Evolutionary conservation across 2,113 vertebrate species (phyloP).

Genomic region (Colossoma macropomum): DNA sequence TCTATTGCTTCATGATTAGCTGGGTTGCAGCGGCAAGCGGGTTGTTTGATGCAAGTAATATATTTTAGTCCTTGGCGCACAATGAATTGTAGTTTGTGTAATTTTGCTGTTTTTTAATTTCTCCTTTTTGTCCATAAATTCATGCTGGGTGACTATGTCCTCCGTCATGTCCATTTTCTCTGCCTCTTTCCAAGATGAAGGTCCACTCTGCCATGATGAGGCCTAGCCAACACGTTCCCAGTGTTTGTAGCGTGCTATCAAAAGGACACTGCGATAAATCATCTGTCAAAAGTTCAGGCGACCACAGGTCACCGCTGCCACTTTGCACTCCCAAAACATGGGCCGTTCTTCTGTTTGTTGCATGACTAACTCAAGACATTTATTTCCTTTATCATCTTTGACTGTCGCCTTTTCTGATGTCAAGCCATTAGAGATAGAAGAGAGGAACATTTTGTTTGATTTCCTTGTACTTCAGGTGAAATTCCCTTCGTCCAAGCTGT

Average conservation of each 20-base stretch:
- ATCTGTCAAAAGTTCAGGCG: slow-evolving; percentile 12
- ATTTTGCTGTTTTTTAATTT: neutral
- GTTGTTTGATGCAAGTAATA: slow-evolving; percentile 27
- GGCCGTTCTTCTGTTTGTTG: neutral
- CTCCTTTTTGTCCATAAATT: neutral
- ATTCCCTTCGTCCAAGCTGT: neutral
- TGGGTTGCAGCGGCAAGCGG: neutral
- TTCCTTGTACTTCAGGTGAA: neutral
- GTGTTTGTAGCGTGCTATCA: neutral
- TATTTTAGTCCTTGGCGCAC: slow-evolving; percentile 26
- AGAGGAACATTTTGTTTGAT: neutral
- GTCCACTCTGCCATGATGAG: neutral
- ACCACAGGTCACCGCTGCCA: slow-evolving; percentile 19
- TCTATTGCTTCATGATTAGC: slow-evolving; percentile 27
- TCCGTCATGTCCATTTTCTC: neutral
- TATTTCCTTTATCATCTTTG: slow-evolving; percentile 2
- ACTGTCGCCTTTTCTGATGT: neutral
- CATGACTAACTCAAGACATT: neutral
- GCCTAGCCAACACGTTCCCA: too few relatives aligned
- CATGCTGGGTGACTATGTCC: neutral
- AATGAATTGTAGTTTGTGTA: slow-evolving; percentile 2
- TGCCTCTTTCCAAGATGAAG: neutral
- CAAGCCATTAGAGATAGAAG: neutral
- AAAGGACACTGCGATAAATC: neutral
- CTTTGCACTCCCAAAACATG: neutral